Base-by-base conservation (phyloP, 2,797 vertebrate species). In the Carapus acus region DNA sequence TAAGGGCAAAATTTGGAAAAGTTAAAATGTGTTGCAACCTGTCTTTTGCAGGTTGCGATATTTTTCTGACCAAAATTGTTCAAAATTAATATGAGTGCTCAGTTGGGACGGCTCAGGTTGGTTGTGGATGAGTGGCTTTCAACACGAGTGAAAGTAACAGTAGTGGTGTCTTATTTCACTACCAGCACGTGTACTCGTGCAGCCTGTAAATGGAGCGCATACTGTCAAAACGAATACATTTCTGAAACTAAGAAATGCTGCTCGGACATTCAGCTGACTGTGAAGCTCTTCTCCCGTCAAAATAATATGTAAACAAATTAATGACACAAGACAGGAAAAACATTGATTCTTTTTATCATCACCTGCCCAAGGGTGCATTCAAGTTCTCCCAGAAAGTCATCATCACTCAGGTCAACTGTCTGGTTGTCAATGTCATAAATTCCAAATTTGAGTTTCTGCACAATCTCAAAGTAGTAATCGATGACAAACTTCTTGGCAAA, bases 341-440 rank as follows among this genome's bases (percentile, higher is more conserved):
- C n/a, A n/a, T n/a, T n/a, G n/a, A n/a, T n/a, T n/a, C n/a, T n/a
- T n/a, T n/a, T n/a, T n/a, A n/a, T n/a, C n/a, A n/a, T 71, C 48
- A 89, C 88, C 83, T 89, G 88, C 13, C 88, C 88, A 74, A 98
- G 62, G 0, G 94, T 92, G 60, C 91, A 95, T 76, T 97, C 94
- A 69, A 90, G 85, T 55, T 97, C 87, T 38, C 95, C 95, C 67
- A 98, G 80, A 80, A 97, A 98, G 83, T 98, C 95, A 38, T 98
- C 94, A 42, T 98, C 95, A 2, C 21, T 86, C 64, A 97, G 79
- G 47, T 94, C 91, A 12, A 92, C 7, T 0, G 92, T 94, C 82
- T 92, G 90, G 74, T 97, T 97, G 86, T 98, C 95, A 1, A 98
- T 96, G 72, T 98, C 95, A 70, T 93, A 97, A 76, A 97, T 57